phyloP scores from a whole-genome alignment of 2,113 vertebrate species.

The Lophius piscatorius region DNA sequence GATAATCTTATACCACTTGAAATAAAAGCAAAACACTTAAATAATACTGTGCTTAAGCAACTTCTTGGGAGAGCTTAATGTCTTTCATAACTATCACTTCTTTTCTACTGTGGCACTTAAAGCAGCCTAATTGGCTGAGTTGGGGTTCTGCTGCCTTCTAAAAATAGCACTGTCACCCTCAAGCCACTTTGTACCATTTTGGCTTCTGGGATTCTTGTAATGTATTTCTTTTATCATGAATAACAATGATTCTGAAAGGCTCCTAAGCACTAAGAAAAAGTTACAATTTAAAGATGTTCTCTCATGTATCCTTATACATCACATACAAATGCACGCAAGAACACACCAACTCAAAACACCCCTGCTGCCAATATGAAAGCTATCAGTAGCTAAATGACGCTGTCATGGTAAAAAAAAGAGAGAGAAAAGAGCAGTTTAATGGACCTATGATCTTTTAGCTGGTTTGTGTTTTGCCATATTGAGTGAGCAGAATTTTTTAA shows the following conservation, averaged over 20 bases:
- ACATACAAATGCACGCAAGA: constrained; percentile 6
- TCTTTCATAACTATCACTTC: constrained; percentile 43
- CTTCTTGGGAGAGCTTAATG: not conserved
- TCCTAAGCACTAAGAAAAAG: constrained; percentile 34
- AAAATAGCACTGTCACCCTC: constrained; percentile 75
- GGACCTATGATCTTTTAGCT: constrained; percentile 22
- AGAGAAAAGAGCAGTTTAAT: constrained; percentile 8
- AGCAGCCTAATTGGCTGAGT: constrained; percentile 31
- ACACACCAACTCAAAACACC: not conserved
- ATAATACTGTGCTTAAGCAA: not conserved
- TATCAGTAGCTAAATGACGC: not conserved
- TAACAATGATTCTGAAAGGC: constrained; percentile 49
- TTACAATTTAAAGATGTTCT: constrained; percentile 39
- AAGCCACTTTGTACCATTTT: constrained; percentile 56
- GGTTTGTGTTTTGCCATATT: constrained; percentile 21
- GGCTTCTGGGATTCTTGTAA: constrained; percentile 62
- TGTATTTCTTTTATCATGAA: constrained; percentile 68
- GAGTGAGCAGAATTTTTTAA: constrained; percentile 46
- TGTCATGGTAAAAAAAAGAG: not conserved
- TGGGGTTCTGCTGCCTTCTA: constrained; percentile 50
- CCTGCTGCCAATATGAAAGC: constrained; percentile 12
- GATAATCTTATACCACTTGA: not conserved
- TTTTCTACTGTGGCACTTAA: constrained; percentile 45
- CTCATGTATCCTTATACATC: not conserved
- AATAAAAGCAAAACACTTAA: not conserved